Evolutionary conservation across 2,888 invertebrate species (phyloP).

Genomic region (Pristionchus exspectatus): DNA sequence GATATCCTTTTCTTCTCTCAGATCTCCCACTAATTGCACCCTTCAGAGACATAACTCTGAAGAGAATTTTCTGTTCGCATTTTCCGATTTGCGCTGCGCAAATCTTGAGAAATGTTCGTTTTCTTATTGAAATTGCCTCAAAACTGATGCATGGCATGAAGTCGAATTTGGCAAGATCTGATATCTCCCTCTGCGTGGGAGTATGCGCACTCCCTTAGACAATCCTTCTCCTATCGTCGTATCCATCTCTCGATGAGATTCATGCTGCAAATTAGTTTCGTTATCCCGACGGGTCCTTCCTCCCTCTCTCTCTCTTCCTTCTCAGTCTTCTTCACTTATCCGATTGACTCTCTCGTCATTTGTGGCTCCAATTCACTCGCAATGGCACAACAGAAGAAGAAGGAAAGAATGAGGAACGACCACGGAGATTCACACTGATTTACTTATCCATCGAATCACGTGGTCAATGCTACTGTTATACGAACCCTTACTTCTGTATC

Average conservation of each 20-base stretch:
- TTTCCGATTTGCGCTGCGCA: not conserved
- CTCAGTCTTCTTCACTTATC: conserved; percentile 22
- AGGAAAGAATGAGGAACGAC: not conserved
- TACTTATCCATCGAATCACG: not conserved
- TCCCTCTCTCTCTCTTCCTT: not conserved
- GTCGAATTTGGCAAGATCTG: not conserved
- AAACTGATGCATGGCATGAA: not conserved
- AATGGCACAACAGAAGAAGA: not conserved
- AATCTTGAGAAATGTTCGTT: not conserved
- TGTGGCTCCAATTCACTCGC: not conserved
- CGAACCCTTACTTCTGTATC: too few species aligned
- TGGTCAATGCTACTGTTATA: not conserved
- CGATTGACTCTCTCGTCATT: not conserved
- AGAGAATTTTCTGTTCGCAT: not conserved
- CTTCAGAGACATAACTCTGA: not conserved
- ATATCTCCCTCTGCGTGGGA: not conserved
- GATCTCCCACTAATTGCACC: conserved; percentile 8
- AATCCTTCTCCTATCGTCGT: not conserved
- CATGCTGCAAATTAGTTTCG: conserved; percentile 32
- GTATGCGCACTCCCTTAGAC: not conserved
- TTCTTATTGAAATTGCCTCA: not conserved
- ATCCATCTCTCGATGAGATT: conserved; percentile 4
- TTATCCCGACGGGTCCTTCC: not conserved
- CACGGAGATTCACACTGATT: not conserved
- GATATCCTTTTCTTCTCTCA: conserved; percentile 13